Base-by-base conservation (phyloP, 2,113 vertebrate species). In the Caloenas nicobarica region DNA sequence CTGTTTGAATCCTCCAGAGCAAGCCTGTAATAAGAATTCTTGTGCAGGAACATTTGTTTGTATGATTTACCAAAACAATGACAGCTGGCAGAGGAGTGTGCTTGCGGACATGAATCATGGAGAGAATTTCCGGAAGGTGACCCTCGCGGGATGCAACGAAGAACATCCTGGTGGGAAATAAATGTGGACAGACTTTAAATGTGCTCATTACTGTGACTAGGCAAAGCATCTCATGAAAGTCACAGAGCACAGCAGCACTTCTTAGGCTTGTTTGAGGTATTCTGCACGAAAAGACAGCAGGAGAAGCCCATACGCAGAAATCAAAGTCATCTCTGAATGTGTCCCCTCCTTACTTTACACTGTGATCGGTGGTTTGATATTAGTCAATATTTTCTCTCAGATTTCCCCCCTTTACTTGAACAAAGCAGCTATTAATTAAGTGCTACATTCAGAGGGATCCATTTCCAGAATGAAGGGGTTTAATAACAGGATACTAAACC, bases 41-140 rank as follows among this genome's bases (percentile, higher is more conserved):
- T 81, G 76, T n/a, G 57, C 90, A 94, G 89, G 84, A 87, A 94
- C 79, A 91, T 96, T 97, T 96, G 92, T 97, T 96, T 97, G 81
- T 91, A 94, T 94, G 96, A 98, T 98, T 99, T 98, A 99, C 99
- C 99, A 99, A 97, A 93, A 99, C 97, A 94, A 99, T 97, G 95
- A 99, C 99, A 96, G 99, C 99, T 97, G 99, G 98, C 95, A 99
- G 96, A 76, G 99, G 99, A 84, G 99, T 99, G 97, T 99, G 98
- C 97, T 99, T 98, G 93, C 97, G 98, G 93, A 99, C 95, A 81
- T 99, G 99, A 98, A 99, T 98, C 99, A 99, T 99, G 91, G 99
- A 99, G 90, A 99, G 98, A 93, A 99, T 98, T 97, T 99, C 98
- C 11, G 99, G 99, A 95, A 99, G 99, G 89, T 99, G 99, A 96